These are phyloP conservation scores for Scartelaos histophorus DNA, from an alignment of 2,113 vertebrate genomes.

Conservation along the genomic window DNA sequence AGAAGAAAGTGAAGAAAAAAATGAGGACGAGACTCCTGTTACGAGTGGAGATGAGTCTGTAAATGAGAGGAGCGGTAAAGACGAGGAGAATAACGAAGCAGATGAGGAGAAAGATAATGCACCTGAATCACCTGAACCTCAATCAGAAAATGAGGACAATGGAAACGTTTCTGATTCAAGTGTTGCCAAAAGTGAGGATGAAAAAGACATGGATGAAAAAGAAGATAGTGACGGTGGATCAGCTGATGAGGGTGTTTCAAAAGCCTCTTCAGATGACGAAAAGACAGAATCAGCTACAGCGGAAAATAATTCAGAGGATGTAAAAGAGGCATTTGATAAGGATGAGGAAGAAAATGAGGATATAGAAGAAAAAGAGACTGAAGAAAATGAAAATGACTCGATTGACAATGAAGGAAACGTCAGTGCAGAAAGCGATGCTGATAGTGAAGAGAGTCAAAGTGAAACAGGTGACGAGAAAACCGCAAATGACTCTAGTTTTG, in stretches of 20 bases:
- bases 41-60: neutral
- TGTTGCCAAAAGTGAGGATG: constrained; percentile 26
- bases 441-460: constrained; percentile 1
- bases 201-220: constrained; percentile 8
- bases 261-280: constrained; percentile 32
- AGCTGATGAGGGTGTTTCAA: constrained; percentile 14
- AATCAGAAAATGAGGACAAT: constrained; percentile 8
- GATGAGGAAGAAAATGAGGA: constrained; percentile 6
- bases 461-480: neutral
- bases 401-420: constrained; percentile 28
- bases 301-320: constrained; percentile 18
- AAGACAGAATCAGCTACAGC: constrained; percentile 10
- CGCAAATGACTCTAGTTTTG: constrained; percentile 4
- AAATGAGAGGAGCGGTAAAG: neutral
- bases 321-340: constrained; percentile 9
- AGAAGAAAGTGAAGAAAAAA: neutral
- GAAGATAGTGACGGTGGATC: constrained; percentile 3
- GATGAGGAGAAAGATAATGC: neutral
- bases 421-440: constrained; percentile 6
- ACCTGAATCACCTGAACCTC: neutral
- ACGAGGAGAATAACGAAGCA: neutral
- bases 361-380: neutral
- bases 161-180: constrained; percentile 4
- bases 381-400: constrained; percentile 6
- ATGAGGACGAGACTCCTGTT: constrained; percentile 8